These are phyloP conservation scores for Pocillopora meandrina DNA, from an alignment of 92 coral and sea anemone genomes.

Conservation along the genomic window DNA sequence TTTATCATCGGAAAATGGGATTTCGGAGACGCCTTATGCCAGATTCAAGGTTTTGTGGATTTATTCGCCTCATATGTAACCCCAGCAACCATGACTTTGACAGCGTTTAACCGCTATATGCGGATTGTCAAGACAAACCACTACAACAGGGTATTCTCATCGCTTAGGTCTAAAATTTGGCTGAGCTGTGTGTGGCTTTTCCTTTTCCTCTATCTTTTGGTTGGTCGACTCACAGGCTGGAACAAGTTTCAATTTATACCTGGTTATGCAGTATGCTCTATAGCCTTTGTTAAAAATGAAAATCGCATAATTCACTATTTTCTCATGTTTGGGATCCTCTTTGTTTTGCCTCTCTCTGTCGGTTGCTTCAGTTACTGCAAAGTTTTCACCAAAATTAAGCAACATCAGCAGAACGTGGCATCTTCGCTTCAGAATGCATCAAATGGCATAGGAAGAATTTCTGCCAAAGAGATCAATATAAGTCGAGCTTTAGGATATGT, in stretches of 20 bases:
- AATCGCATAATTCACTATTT: slow-evolving; percentile 29
- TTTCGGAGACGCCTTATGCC: slow-evolving; percentile 36
- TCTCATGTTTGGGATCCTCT: background rate
- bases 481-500: slow-evolving; percentile 2
- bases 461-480: background rate
- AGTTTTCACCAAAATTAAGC: slow-evolving; percentile 13
- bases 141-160: too few species aligned
- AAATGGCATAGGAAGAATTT: background rate
- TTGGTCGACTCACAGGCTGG: slow-evolving; percentile 23
- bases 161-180: too few species aligned
- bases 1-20: background rate
- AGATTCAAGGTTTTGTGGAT: slow-evolving; percentile 64
- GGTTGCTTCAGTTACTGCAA: background rate
- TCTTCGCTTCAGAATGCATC: background rate
- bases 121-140: too few species aligned
- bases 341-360: slow-evolving; percentile 11
- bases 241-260: slow-evolving; percentile 29
- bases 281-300: slow-evolving; percentile 6
- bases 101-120: too few species aligned
- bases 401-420: background rate
- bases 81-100: slow-evolving; percentile 50
- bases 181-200: too few species aligned
- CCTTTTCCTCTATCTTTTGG: slow-evolving; percentile 3
- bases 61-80: slow-evolving; percentile 58
- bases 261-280: slow-evolving; percentile 39